Base-by-base conservation (phyloP, 2,113 vertebrate species). In the Microcebus lehilahytsara region DNA sequence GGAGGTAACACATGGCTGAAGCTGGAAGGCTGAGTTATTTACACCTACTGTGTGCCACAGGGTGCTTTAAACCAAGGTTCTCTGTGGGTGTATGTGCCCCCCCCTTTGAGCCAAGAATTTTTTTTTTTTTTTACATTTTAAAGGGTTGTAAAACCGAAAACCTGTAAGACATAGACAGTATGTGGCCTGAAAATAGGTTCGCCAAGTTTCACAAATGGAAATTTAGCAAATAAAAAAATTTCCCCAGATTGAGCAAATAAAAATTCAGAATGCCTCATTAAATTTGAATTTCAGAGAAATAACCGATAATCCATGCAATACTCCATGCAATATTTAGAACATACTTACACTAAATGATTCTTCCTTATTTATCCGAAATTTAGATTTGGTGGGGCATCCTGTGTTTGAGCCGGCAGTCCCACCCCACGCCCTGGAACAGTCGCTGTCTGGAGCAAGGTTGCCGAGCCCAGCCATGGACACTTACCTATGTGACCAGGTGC, bases 51-150 rank as follows among this genome's bases (percentile, higher is more conserved):
- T 11, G 3, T 40, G 58, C 6, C 6, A 4, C 77, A 51, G 42
- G 16, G 20, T 37, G 56, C 74, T 93, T 66, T 17, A 20, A 74
- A 30, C 30, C 1, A 9, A 30, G 30, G 27, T 5, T 6, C 25
- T 46, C 66, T 5, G 0, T 12, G 32, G 42, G n/a, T 9, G 1
- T 69, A 22, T 9, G 5, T 46, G 51, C 0, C 3, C 0, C 20
- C 85, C 37, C 49, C 40, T 51, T 78, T 34, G 30, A 93, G 78
- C 30, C 10, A 30, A 30, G 49, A 46, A 42, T 27, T 13, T 51
- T 75, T 11, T n/a, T n/a, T 11, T 53, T 74, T 67, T 66, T 77
- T 37, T 25, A 74, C 32, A 34, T 79, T n/a, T 79, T n/a, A 64
- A 42, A 89, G 27, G 3, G 11, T 51, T 91, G 10, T 87, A 6